phyloP scores from a whole-genome alignment of 1,140 invertebrate species.

The Riptortus pedestris region DNA sequence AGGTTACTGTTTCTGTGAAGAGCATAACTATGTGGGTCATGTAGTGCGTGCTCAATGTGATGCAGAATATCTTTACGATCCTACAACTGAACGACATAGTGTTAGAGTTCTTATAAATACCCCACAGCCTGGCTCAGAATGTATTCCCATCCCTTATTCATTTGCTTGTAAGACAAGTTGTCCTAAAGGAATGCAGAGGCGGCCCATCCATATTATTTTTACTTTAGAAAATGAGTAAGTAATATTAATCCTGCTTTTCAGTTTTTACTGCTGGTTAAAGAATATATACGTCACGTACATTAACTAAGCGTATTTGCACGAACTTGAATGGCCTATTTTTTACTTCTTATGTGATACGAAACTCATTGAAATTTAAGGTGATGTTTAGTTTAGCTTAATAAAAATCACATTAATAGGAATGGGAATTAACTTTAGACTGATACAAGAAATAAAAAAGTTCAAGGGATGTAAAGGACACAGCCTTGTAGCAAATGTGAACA shows the following conservation, averaged over 20 bases:
- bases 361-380: neutral
- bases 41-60: slow-evolving; percentile 16
- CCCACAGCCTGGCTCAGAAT: slow-evolving; percentile 49
- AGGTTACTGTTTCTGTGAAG: slow-evolving; percentile 16
- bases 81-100: slow-evolving; percentile 21
- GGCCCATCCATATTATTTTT: slow-evolving; percentile 62
- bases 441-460: too few relatives aligned
- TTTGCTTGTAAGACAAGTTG: slow-evolving; percentile 79
- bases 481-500: too few relatives aligned
- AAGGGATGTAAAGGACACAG: too few relatives aligned
- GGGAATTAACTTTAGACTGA: neutral
- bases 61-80: slow-evolving; percentile 20
- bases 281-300: neutral
- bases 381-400: neutral
- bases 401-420: neutral
- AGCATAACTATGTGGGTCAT: slow-evolving; percentile 20
- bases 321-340: neutral
- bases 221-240: slow-evolving; percentile 50
- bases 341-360: neutral
- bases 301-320: neutral
- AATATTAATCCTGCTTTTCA: neutral
- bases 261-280: neutral
- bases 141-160: slow-evolving; percentile 53
- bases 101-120: slow-evolving; percentile 45
- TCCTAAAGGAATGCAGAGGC: slow-evolving; percentile 61